A percentile compares a stretch with the other conserved stretches of the same genome.
Evolutionary conservation across 2,113 vertebrate species (phyloP).

Genomic region (Etheostoma cragini): DNA sequence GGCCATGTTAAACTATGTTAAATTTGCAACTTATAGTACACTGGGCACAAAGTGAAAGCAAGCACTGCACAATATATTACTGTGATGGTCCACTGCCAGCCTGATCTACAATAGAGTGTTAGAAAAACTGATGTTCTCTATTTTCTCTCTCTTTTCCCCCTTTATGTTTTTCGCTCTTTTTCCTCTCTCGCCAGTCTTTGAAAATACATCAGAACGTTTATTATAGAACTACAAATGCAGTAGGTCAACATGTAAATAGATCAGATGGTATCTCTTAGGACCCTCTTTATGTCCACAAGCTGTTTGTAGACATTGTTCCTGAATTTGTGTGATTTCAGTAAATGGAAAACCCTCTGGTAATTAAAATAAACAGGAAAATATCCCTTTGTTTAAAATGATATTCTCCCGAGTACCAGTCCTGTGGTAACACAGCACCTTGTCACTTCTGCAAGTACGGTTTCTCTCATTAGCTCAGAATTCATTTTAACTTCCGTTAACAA

Average conservation of each 20-base stretch:
- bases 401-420: not conserved
- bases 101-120: constrained; percentile 3
- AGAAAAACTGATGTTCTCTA: constrained; percentile 11
- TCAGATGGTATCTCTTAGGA: constrained; percentile 22
- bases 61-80: not conserved
- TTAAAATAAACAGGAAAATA: constrained; percentile 27
- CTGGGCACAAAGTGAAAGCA: constrained; percentile 25
- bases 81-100: not conserved
- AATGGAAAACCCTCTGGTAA: constrained; percentile 11
- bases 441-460: not conserved
- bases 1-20: constrained; percentile 25
- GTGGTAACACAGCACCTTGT: not conserved
- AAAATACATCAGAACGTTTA: constrained; percentile 12
- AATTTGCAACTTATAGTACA: constrained; percentile 25
- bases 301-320: constrained; percentile 9
- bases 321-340: constrained; percentile 25
- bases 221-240: constrained; percentile 26
- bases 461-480: constrained; percentile 19
- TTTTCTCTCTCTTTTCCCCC: not conserved
- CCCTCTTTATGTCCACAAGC: constrained; percentile 27
- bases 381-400: not conserved
- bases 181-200: not conserved
- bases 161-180: not conserved
- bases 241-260: constrained; percentile 22
- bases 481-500: constrained; percentile 27